A percentile compares a stretch with the other conserved stretches of the same genome.
These are phyloP conservation scores for Caenorhabditis macrosperma DNA, from an alignment of 2,888 invertebrate species.

Conservation along the genomic window DNA sequence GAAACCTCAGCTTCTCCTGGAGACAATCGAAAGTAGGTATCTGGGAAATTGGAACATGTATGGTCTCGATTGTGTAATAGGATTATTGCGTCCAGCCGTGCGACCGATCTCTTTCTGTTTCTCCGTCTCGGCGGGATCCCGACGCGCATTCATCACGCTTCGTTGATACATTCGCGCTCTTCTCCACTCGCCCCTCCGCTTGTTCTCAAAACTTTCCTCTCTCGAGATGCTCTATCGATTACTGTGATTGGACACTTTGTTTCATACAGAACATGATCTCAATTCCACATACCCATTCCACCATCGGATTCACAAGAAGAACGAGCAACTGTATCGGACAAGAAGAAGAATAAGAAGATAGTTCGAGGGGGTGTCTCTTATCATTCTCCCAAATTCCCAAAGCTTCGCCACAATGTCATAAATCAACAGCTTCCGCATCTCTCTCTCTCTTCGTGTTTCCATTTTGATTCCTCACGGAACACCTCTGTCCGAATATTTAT, in stretches of 20 bases:
- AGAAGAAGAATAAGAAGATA: no score
- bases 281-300: no score
- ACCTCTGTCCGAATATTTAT: conserved; percentile 46
- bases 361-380: no score
- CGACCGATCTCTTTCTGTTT: conserved; percentile 37
- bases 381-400: conserved; percentile 6
- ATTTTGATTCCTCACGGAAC: conserved; percentile 34
- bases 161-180: conserved; percentile 54
- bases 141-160: conserved; percentile 50
- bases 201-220: conserved; percentile 20
- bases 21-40: conserved; percentile 51
- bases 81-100: conserved; percentile 54
- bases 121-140: conserved; percentile 38
- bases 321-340: no score
- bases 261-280: background rate
- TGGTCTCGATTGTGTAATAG: conserved; percentile 57
- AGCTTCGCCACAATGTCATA: conserved; percentile 15
- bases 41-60: conserved; percentile 52
- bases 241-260: background rate
- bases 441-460: background rate
- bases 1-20: conserved; percentile 21
- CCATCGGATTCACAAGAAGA: no score
- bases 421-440: conserved; percentile 44
- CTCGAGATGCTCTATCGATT: conserved; percentile 1
- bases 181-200: conserved; percentile 22